A percentile compares a stretch with the other conserved stretches of the same genome.
These are phyloP conservation scores for Enteromius thamalakanensis DNA, from an alignment of 2,797 vertebrate genomes.

Conservation along the genomic window DNA sequence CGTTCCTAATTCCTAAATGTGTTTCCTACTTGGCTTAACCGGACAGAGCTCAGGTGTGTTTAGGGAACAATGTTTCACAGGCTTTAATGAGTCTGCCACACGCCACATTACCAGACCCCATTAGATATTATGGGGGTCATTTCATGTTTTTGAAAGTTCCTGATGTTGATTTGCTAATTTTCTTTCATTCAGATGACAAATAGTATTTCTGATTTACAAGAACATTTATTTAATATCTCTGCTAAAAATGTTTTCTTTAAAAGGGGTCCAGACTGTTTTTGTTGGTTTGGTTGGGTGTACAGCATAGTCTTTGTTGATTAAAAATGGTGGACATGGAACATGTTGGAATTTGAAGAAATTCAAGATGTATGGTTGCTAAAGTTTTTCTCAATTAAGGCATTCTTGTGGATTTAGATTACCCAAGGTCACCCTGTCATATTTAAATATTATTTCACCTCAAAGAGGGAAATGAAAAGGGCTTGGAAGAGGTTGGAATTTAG, in stretches of 20 bases:
- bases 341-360: background rate
- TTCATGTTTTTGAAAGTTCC: slow-evolving; percentile 7
- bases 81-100: slow-evolving; percentile 11
- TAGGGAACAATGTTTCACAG: background rate
- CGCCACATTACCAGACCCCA: background rate
- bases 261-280: background rate
- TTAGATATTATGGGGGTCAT: background rate
- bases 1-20: slow-evolving; percentile 27
- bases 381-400: background rate
- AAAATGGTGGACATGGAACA: background rate
- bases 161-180: background rate
- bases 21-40: slow-evolving; percentile 39
- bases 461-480: slow-evolving; percentile 61
- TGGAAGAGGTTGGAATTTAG: slow-evolving; percentile 43
- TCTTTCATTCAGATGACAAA: background rate
- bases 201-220: background rate
- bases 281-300: background rate
- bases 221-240: background rate
- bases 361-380: background rate
- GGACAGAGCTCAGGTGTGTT: slow-evolving; percentile 13
- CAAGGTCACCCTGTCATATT: slow-evolving; percentile 40
- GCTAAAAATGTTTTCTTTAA: background rate
- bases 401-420: slow-evolving; percentile 51
- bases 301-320: background rate
- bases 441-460: slow-evolving; percentile 62